These are phyloP conservation scores for Tiliqua scincoides DNA, from an alignment of 2,113 vertebrate genomes.

Conservation along the genomic window DNA sequence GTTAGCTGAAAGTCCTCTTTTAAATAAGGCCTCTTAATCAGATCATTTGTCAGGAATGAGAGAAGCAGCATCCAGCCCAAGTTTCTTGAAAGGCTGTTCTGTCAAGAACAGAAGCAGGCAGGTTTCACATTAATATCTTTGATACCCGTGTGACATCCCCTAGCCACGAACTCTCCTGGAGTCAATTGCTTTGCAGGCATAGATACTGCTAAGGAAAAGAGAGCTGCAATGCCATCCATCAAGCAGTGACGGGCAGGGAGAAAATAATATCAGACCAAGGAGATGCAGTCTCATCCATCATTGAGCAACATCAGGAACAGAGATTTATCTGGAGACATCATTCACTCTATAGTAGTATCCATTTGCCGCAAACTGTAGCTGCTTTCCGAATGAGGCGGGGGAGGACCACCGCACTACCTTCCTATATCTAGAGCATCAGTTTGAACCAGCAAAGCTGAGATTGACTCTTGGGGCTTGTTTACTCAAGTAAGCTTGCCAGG, in stretches of 20 bases:
- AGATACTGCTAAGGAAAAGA: constrained; percentile 13
- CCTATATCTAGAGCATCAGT: neutral
- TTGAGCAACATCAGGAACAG: neutral
- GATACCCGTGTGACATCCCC: neutral
- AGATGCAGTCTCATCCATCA: constrained; percentile 18
- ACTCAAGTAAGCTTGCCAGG: neutral
- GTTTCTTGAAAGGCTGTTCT: constrained; percentile 6
- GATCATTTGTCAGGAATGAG: neutral
- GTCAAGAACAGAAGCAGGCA: neutral
- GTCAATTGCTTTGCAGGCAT: constrained; percentile 18
- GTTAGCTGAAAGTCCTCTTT: neutral
- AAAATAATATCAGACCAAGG: constrained; percentile 12
- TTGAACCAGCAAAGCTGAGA: neutral
- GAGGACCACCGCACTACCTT: neutral
- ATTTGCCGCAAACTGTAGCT: neutral
- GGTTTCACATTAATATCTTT: constrained; percentile 8
- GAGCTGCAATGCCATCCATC: constrained; percentile 13
- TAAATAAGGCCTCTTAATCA: neutral
- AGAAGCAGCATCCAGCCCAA: neutral
- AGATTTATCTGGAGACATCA: constrained; percentile 1
- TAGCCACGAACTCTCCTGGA: neutral
- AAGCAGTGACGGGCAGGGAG: neutral
- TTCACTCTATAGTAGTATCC: constrained; percentile 1
- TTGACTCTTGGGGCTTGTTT: neutral
- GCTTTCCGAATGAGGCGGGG: neutral